phyloP scores from a whole-genome alignment of 2,113 vertebrate species.

The Orycteropus afer region DNA sequence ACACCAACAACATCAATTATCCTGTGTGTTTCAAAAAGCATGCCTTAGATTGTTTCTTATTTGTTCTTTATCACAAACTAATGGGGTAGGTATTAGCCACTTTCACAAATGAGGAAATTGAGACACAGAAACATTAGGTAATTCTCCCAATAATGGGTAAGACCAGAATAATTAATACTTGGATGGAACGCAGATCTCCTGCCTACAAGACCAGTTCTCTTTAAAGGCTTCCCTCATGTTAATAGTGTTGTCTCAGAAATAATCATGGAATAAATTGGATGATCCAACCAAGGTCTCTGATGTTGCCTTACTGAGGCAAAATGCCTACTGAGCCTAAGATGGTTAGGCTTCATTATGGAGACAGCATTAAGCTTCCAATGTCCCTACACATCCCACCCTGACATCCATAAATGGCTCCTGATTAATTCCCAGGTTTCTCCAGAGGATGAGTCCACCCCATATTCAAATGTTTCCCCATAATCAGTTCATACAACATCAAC shows the following conservation, averaged over 20 bases:
- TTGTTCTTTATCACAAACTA: not conserved
- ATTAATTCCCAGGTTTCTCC: not conserved
- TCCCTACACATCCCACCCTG: not conserved
- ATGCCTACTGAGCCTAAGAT: not conserved
- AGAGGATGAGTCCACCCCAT: slow-evolving; percentile 12
- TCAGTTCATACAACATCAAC: slow-evolving; percentile 19
- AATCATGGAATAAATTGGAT: not conserved
- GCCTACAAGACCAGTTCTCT: not conserved
- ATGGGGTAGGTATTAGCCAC: not conserved
- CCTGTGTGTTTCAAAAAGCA: not conserved
- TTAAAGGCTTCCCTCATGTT: not conserved
- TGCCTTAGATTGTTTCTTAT: not conserved
- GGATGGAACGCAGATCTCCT: not conserved
- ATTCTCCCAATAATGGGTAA: not conserved
- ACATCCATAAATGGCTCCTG: not conserved
- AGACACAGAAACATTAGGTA: not conserved
- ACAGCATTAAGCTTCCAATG: not conserved
- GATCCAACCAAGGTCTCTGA: not conserved
- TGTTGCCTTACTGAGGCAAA: not conserved
- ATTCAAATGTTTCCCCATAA: not conserved
- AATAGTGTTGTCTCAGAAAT: slow-evolving; percentile 13
- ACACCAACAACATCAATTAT: no score
- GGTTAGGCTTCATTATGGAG: not conserved
- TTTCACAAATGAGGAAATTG: not conserved
- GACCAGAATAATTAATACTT: not conserved